Evolutionary conservation across 2,113 vertebrate species (phyloP).

Genomic region (Ranitomeya imitator): DNA sequence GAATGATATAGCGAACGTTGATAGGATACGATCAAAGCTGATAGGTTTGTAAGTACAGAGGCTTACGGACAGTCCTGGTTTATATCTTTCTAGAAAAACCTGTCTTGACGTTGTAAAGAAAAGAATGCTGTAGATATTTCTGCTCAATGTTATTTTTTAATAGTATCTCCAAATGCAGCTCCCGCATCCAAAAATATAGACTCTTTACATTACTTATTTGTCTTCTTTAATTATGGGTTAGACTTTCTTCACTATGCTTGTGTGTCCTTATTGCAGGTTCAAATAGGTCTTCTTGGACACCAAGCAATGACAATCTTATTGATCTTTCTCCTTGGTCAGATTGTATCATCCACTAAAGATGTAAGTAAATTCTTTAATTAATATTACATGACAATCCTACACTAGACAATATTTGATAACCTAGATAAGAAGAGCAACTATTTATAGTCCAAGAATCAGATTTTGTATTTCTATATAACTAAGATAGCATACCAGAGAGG

Average conservation of each 20-base stretch:
- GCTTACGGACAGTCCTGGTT: neutral
- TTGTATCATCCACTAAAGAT: constrained; percentile 11
- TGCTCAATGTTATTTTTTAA: neutral
- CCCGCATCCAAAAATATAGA: neutral
- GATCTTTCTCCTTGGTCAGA: constrained; percentile 19
- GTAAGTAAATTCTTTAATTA: neutral
- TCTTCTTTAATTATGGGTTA: neutral
- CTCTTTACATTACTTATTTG: neutral
- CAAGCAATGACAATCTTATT: neutral
- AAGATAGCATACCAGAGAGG: too few relatives aligned
- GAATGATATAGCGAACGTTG: neutral
- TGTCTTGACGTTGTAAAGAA: neutral
- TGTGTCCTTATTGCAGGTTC: neutral
- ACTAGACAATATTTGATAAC: neutral
- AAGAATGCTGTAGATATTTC: neutral
- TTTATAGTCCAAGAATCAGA: neutral
- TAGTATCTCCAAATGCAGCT: neutral
- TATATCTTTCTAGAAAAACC: neutral
- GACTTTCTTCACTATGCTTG: neutral
- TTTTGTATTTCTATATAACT: neutral
- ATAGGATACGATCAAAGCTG: neutral
- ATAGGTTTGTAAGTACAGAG: neutral
- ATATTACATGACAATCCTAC: neutral
- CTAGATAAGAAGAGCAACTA: neutral
- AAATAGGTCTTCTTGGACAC: neutral